Evolutionary conservation across 2,113 vertebrate genomes (phyloP), one percentile per base, ranked within the genome.

Genomic region (Sardina pilchardus): DNA sequence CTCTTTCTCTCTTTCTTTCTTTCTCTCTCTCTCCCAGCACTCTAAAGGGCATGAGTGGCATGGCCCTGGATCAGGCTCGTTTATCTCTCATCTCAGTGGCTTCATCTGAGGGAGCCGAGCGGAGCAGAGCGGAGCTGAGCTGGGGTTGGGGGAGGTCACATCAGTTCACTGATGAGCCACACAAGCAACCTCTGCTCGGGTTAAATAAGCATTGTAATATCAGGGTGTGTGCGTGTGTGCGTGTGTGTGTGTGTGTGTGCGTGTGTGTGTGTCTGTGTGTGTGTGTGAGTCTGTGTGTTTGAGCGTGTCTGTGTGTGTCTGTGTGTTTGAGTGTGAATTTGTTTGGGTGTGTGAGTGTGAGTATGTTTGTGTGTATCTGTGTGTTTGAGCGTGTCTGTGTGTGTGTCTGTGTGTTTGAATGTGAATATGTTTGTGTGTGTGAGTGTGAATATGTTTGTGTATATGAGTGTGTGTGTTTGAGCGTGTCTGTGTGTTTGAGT

Each of bases 321-420:
- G 63, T 67, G 24, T 12, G 63, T 24, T 16, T 6, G 53, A 6
- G 53, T 59, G 4, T n/a, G 56, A 21, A 39, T 59, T 3, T 59
- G 53, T 59, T 1, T 59, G 53, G 24, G 19, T 53, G 48, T 53
- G 50, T 59, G 56, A n/a, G 63, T 71, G n/a, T n/a, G n/a, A n/a
- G n/a, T n/a, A n/a, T n/a, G n/a, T 71, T 9, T 71, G 12, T 71
- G 48, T 19, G 19, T 53, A 0, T 53, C 3, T 53, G 21, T 59
- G 44, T 0, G 42, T 59, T 48, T 83, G 80, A 84, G 85, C 83
- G 26, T 47, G 67, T 81, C n/a, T 83, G 9, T 36, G 85, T 39
- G 81, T 30, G 83, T 67, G 42, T 85, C 45, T n/a, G 45, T 34
- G 48, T 75, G 19, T 63, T 45, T 83, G n/a, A 17, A 59, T 81